These are phyloP conservation scores for Tetramorium simillimum DNA, from an alignment of 1,140 invertebrate species.

Conservation along the genomic window DNA sequence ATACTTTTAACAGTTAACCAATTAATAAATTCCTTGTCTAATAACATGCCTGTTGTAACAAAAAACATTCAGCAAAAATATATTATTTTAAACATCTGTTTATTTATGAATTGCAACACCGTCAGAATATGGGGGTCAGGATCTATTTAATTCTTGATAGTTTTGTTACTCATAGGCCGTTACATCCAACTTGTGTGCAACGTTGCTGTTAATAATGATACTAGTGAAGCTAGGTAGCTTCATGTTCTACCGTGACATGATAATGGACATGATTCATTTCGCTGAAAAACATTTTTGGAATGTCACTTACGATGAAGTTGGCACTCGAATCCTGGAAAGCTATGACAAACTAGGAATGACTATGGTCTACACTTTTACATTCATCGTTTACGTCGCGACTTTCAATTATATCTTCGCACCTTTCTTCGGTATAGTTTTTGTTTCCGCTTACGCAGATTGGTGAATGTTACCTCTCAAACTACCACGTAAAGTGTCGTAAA, in stretches of 20 bases:
- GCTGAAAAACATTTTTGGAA: slow-evolving; percentile 70
- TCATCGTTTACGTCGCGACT: slow-evolving; percentile 24
- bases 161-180: slow-evolving; percentile 59
- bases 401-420: slow-evolving; percentile 64
- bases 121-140: background rate
- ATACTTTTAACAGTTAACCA: background rate
- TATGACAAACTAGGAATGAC: slow-evolving; percentile 62
- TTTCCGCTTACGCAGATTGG: background rate
- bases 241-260: slow-evolving; percentile 48
- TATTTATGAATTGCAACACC: background rate
- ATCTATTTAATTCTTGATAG: background rate
- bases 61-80: background rate
- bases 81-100: background rate
- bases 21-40: background rate
- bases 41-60: background rate
- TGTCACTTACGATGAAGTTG: slow-evolving; percentile 47
- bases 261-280: slow-evolving; percentile 62
- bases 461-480: background rate
- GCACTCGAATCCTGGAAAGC: slow-evolving; percentile 31
- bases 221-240: slow-evolving; percentile 68
- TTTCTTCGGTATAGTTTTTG: slow-evolving; percentile 53
- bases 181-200: slow-evolving; percentile 60
- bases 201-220: slow-evolving; percentile 63
- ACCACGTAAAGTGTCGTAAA: background rate
- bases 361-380: slow-evolving; percentile 49